These are phyloP conservation scores for Tetropium fuscum DNA, from an alignment of 2,888 invertebrate genomes.

Conservation along the genomic window DNA sequence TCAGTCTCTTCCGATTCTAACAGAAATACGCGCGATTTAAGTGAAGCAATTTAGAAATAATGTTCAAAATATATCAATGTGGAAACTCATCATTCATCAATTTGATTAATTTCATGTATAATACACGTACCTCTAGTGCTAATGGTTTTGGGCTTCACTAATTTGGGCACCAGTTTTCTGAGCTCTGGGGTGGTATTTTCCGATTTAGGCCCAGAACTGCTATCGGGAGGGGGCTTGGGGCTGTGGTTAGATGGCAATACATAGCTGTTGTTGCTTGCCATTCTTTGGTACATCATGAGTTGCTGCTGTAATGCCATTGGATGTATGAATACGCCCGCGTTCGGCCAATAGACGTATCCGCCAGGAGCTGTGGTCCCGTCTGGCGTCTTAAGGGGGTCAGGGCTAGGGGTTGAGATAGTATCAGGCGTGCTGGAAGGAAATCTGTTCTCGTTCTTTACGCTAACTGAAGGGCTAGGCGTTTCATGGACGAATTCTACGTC, in stretches of 20 bases:
- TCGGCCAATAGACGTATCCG: constrained; percentile 78
- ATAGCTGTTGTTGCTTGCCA: constrained; percentile 70
- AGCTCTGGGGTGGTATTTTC: constrained; percentile 51
- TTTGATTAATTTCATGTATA: no score
- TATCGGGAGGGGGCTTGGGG: constrained; percentile 52
- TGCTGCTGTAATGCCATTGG: constrained; percentile 80
- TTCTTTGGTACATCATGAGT: constrained; percentile 79
- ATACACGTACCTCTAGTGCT: constrained; percentile 36
- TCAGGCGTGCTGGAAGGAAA: constrained; percentile 49
- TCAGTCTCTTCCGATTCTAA: constrained; percentile 65
- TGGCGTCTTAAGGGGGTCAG: constrained; percentile 64
- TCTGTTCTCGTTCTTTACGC: constrained; percentile 45
- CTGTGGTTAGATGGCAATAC: constrained; percentile 55
- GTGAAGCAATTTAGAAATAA: no score
- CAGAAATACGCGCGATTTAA: constrained; percentile 12
- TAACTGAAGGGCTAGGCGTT: constrained; percentile 55
- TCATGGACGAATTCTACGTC: constrained; percentile 65
- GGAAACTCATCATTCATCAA: no score
- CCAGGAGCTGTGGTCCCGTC: constrained; percentile 62
- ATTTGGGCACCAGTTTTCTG: constrained; percentile 63
- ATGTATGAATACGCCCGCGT: constrained; percentile 78
- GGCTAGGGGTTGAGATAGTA: constrained; percentile 66
- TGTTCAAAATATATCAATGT: neutral
- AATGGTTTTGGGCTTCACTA: constrained; percentile 38
- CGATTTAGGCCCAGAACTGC: constrained; percentile 31